Evolutionary conservation across 1,140 invertebrate species (phyloP), one percentile per base, ranked within the genome.

Genomic region (Halesus radiatus): DNA sequence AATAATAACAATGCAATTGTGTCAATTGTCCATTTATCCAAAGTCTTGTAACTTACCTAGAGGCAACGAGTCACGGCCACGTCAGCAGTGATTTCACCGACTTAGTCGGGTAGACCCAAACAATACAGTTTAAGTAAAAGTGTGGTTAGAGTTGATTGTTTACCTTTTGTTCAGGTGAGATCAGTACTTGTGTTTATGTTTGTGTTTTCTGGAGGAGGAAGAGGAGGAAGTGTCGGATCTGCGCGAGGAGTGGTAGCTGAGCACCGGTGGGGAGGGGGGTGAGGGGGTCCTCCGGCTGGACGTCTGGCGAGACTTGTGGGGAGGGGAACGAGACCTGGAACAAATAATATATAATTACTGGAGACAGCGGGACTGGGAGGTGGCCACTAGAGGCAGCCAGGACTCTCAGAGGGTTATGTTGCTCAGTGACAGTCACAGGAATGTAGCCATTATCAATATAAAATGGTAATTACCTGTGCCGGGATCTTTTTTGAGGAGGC

Each of bases 401-500:
- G 10, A 45, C 37, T 45, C 8, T 45, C 5, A 29, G 5, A 29
- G 5, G 2, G 26, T 5, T 29, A 5, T 29, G n/a, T n/a, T n/a
- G n/a, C n/a, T n/a, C n/a, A n/a, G n/a, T n/a, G n/a, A n/a, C 4
- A 32, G 5, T 6, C 32, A 6, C 32, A 32, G 32, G 32, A 32
- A 45, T 45, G 37, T 37, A 37, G 3, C 32, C 32, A 37, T 37
- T 37, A 37, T 8, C 32, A 37, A 37, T 37, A 37, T 37, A 37
- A 37, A 37, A 8, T 8, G 32, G 6, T 37, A 8, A 76, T 83
- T 82, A 88, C 88, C 80, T 83, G 73, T 89, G 85, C 58, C 89
- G 82, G 0, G 86, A 86, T 52, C 86, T 82, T 70, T 89, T 89
- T 22, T 84, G 84, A 26, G 88, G 88, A 16, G 89, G 89, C 16